Evolutionary conservation across 2,113 vertebrate genomes (phyloP), one percentile per base, ranked within the genome.

Genomic region (Cephalopterus ornatus): DNA sequence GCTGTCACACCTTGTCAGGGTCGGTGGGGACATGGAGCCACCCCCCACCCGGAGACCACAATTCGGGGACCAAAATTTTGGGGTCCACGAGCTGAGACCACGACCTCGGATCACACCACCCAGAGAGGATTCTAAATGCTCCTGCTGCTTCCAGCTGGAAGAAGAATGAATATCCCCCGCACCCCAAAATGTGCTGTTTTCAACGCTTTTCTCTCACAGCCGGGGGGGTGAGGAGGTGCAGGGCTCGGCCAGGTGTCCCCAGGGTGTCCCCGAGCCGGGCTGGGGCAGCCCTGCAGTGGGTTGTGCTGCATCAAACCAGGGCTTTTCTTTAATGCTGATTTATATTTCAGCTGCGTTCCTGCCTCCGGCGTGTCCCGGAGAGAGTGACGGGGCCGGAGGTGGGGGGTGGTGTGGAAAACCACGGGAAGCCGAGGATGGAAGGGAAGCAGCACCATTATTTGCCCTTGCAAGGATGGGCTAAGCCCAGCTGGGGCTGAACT

Each of bases 111-210:
- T 8, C 46, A 3, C 23, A 5, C 23, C 59, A 17, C 2, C 79
- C 75, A 16, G 4, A 11, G 14, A 2, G 1, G 44, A 12, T 8
- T 46, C 8, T 5, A 11, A 67, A 24, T 0, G 0, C 35, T 52
- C 22, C 9, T 2, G 12, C 17, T n/a, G 55, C 5, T 55, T 56
- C 53, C 26, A 28, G 10, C 30, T 20, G 20, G 23, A 35, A 81
- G 17, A 21, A 5, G 44, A 56, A 8, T 4, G 22, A 26, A 39
- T 1, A 12, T 7, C 30, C 42, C 33, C 42, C n/a, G n/a, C n/a
- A n/a, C n/a, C n/a, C 32, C 5, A 0, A 19, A 61, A 35, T 0
- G 19, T 1, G 35, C 24, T 0, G 35, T 14, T 61, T 72, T 62
- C 8, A 3, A 3, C 2, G 18, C 1, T 11, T 55, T 20, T 14